Conservation (phyloP, 2,888 invertebrate genomes). For the Teinopalpus imperialis region DNA sequence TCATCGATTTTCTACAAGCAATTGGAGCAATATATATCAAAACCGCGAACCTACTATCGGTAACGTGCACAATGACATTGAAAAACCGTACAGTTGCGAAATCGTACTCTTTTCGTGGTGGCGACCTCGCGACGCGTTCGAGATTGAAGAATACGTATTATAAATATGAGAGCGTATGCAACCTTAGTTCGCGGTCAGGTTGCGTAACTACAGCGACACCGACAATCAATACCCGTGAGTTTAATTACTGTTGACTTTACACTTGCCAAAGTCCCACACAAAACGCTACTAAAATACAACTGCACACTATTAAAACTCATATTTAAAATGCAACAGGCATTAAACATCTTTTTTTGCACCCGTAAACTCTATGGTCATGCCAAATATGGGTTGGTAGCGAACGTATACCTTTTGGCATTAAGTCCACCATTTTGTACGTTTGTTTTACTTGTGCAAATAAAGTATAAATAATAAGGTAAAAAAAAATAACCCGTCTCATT, state of each 20-base stretch:
- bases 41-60: conserved; percentile 47
- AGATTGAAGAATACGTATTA: conserved; percentile 79
- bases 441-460: too few relatives aligned
- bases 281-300: not conserved
- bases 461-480: too few relatives aligned
- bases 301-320: not conserved
- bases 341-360: too few relatives aligned
- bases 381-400: too few relatives aligned
- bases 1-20: conserved; percentile 11
- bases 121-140: conserved; percentile 60
- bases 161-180: conserved; percentile 79
- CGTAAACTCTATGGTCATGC: too few relatives aligned
- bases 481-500: too few relatives aligned
- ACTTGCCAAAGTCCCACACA: conserved; percentile 15
- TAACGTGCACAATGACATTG: conserved; percentile 72
- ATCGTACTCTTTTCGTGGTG: conserved; percentile 75
- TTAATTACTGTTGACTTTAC: conserved; percentile 13
- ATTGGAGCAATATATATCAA: conserved; percentile 25
- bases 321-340: too few relatives aligned
- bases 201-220: conserved; percentile 65
- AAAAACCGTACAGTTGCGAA: conserved; percentile 71
- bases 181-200: conserved; percentile 76
- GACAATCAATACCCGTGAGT: conserved; percentile 65
- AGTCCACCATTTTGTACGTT: too few relatives aligned
- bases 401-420: too few relatives aligned